Evolutionary conservation across 1,140 invertebrate species (phyloP), one percentile per base, ranked within the genome.

Genomic region (Drosophila sechellia): DNA sequence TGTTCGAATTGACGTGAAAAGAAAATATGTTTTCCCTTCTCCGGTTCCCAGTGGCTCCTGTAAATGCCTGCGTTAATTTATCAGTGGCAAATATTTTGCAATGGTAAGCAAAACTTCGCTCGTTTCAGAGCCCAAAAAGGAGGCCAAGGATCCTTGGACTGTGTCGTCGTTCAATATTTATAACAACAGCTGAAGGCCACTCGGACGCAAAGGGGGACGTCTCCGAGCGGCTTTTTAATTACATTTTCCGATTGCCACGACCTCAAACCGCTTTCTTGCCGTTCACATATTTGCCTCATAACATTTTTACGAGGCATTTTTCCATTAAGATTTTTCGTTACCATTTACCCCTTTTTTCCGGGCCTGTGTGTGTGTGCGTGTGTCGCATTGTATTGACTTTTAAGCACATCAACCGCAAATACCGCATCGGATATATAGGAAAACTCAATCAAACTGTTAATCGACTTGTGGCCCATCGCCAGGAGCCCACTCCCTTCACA

Each of bases 381-480:
- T 46, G 49, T 40, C 50, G 39, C 64, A 49, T 78, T 70, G 59
- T 75, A 75, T 83, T 76, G 80, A 83, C 80, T 83, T 83, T 85
- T 64, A 75, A 83, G 35, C 80, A 79, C 70, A 84, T 61, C 80
- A 65, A 79, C 74, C 79, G 79, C 79, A 83, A 84, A 85, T 80
- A 77, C 81, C 80, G 66, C 77, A 85, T 60, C 52, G 22, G 61
- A 59, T 72, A 76, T 79, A 40, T 79, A 55, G 77, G 61, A 84
- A 79, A 84, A 84, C 81, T 84, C 80, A 84, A 84, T 84, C 80
- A 85, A 84, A 84, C 77, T 77, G 81, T 85, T 84, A 84, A 84
- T 84, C 80, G 80, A 84, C 80, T 85, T 79, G 76, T 56, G 70
- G 31, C 55, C 53, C 49, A 13, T 17, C 50, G 39, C 22, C 65